These are phyloP conservation scores for Dermochelys coriacea DNA, from an alignment of 2,797 vertebrate species.

Conservation along the genomic window DNA sequence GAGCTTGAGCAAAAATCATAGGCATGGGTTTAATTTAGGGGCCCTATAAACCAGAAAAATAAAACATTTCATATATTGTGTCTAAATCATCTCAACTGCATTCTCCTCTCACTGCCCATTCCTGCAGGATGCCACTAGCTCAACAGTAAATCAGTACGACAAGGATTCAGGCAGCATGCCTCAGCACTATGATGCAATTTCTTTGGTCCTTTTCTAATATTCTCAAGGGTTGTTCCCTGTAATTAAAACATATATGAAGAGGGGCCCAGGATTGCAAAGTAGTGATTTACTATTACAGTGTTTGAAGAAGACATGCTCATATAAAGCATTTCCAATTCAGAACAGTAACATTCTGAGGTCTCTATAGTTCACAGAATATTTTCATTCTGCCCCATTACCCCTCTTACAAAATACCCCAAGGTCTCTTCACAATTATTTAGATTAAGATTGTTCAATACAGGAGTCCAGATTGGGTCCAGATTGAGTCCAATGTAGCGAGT, in stretches of 20 bases:
- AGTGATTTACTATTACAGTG: background rate
- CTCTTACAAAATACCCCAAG: background rate
- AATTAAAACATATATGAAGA: background rate
- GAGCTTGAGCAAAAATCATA: background rate
- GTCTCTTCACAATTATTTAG: background rate
- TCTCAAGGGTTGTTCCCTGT: background rate
- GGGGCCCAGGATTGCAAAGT: background rate
- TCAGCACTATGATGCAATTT: background rate
- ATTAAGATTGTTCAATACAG: background rate
- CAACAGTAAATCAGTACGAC: background rate
- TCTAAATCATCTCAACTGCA: slow-evolving; percentile 27
- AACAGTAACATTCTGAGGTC: background rate
- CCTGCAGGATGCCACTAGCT: background rate
- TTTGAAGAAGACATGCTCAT: background rate
- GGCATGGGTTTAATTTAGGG: background rate
- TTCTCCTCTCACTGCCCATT: background rate
- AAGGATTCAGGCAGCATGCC: background rate
- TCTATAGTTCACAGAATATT: background rate
- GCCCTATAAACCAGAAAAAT: background rate
- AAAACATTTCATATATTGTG: background rate
- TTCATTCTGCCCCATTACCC: background rate
- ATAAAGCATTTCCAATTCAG: background rate
- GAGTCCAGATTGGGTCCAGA: too few species aligned
- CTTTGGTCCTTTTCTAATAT: background rate
- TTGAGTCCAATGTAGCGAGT: too few species aligned